Conservation (phyloP, 2,888 invertebrate species). For the Torymus auratus region DNA sequence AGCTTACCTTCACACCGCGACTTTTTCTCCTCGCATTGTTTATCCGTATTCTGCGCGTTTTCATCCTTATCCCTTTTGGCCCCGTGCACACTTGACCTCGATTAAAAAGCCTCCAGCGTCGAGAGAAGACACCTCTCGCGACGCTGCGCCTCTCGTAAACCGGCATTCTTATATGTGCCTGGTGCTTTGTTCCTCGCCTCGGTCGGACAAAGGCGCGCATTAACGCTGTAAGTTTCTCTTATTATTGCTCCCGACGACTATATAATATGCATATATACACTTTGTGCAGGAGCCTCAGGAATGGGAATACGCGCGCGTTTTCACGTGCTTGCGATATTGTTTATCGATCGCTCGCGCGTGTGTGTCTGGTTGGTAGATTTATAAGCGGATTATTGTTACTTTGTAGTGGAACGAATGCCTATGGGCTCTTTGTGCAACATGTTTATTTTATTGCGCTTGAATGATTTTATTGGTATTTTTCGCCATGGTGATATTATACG, state of each 20-base stretch:
- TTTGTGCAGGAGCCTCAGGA: not conserved
- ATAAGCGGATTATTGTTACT: too few relatives aligned
- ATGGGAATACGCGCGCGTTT: not conserved
- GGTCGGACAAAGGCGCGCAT: constrained; percentile 28
- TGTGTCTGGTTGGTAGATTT: too few relatives aligned
- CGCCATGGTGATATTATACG: too few relatives aligned
- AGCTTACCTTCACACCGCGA: constrained; percentile 5
- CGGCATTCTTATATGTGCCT: constrained; percentile 26
- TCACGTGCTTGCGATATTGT: not conserved
- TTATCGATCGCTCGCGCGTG: too few relatives aligned
- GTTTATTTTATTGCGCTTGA: not conserved
- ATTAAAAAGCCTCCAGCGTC: constrained; percentile 41
- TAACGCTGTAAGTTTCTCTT: constrained; percentile 46
- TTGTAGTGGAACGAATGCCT: too few relatives aligned
- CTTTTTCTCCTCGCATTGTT: constrained; percentile 25
- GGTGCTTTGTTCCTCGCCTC: constrained; percentile 8
- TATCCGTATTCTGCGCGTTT: constrained; percentile 7
- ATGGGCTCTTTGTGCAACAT: not conserved
- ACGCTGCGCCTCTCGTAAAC: constrained; percentile 36
- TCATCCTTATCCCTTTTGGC: constrained; percentile 40
- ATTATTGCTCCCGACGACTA: constrained; percentile 42
- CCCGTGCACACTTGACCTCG: constrained; percentile 55
- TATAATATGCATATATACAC: constrained; percentile 14
- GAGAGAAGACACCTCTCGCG: too few relatives aligned
- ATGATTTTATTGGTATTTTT: too few relatives aligned